phyloP scores from a whole-genome alignment of 2,888 invertebrate species.

The Beris chalybata region DNA sequence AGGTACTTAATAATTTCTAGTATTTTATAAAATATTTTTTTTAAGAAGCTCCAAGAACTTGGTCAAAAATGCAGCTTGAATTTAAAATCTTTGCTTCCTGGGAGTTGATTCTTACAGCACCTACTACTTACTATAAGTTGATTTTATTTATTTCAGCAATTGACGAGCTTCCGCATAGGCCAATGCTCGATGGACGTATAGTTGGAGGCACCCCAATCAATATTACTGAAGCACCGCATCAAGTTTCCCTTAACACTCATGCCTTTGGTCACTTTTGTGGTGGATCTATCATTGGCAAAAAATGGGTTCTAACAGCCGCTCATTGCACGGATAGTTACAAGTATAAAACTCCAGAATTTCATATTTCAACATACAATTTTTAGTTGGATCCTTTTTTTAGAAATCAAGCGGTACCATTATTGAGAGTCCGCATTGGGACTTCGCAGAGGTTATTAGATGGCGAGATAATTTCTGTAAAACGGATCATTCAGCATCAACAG shows the following conservation, averaged over 20 bases:
- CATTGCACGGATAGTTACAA: slow-evolving; percentile 42
- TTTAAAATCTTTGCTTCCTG: too few relatives aligned
- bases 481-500: slow-evolving; percentile 13
- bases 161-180: background rate
- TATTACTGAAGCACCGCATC: slow-evolving; percentile 9
- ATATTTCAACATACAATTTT: too few relatives aligned
- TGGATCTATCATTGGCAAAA: slow-evolving; percentile 20
- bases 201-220: slow-evolving; percentile 3
- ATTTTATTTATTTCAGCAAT: too few relatives aligned
- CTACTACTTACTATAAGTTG: too few relatives aligned
- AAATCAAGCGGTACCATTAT: slow-evolving; percentile 43
- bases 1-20: too few relatives aligned
- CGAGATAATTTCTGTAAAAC: background rate
- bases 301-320: slow-evolving; percentile 20
- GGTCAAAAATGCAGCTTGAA: background rate
- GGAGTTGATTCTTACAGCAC: too few relatives aligned
- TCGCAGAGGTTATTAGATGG: background rate
- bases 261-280: slow-evolving; percentile 12
- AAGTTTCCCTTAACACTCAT: background rate
- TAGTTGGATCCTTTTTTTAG: slow-evolving; percentile 40
- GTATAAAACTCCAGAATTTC: background rate
- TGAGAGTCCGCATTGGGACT: slow-evolving; percentile 21
- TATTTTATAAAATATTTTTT: too few relatives aligned
- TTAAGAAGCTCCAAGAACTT: too few relatives aligned
- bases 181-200: slow-evolving; percentile 10